Conservation (phyloP, 2,113 vertebrate genomes). For the Monopterus albus region DNA sequence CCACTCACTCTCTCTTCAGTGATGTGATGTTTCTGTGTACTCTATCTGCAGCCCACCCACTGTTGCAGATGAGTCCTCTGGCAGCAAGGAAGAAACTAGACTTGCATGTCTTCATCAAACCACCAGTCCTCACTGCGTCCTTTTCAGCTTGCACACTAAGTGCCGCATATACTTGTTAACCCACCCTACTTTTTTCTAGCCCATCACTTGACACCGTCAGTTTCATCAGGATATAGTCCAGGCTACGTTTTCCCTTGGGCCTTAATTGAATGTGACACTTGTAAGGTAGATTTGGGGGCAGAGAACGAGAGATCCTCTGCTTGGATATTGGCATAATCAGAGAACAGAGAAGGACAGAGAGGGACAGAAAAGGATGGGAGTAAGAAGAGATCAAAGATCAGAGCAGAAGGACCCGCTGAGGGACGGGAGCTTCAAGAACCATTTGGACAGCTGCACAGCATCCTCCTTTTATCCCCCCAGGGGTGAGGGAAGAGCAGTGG, state of each 20-base stretch:
- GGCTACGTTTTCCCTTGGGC: neutral
- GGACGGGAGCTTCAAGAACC: constrained; percentile 29
- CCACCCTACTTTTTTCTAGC: neutral
- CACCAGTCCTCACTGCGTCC: neutral
- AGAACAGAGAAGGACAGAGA: too few species aligned
- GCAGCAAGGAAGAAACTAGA: constrained; percentile 14
- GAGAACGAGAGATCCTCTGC: neutral
- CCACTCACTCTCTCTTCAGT: neutral
- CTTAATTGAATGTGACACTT: constrained; percentile 42
- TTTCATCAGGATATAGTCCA: constrained; percentile 35
- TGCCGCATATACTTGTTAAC: neutral
- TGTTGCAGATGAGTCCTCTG: constrained; percentile 14
- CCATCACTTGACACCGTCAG: constrained; percentile 19
- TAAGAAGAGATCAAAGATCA: constrained; percentile 49
- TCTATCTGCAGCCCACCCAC: constrained; percentile 26
- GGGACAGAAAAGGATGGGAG: constrained; percentile 43
- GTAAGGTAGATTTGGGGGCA: constrained; percentile 22
- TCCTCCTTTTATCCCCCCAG: constrained; percentile 34
- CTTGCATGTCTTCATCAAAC: constrained; percentile 11
- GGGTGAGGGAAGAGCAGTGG: neutral
- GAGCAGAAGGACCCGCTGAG: constrained; percentile 32
- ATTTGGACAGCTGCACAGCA: constrained; percentile 1
- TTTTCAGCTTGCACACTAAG: constrained; percentile 10
- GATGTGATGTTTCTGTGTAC: constrained; percentile 25
- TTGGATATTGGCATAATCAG: constrained; percentile 42